These are phyloP conservation scores for Ariopsis seemanni DNA, from an alignment of 2,113 vertebrate species.

Conservation along the genomic window DNA sequence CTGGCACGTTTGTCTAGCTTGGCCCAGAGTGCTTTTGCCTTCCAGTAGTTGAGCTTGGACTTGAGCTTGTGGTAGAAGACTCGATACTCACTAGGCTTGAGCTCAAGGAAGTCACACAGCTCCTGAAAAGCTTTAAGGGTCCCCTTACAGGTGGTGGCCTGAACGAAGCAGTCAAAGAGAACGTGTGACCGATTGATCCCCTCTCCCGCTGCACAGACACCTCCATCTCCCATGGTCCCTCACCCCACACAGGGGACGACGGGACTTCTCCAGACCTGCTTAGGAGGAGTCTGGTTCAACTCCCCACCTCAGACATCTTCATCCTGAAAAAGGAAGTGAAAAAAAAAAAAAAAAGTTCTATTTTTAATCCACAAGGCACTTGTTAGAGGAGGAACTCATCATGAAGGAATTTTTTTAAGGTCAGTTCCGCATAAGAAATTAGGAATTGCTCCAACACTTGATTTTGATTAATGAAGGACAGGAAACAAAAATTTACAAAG, in stretches of 20 bases:
- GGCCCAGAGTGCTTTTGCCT: slow-evolving; percentile 96
- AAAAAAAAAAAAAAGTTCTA: neutral
- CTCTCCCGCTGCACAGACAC: slow-evolving; percentile 61
- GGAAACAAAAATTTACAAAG: neutral
- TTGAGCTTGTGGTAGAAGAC: slow-evolving; percentile 98
- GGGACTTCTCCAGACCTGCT: slow-evolving; percentile 62
- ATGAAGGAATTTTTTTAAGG: neutral
- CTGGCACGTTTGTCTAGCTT: slow-evolving; percentile 93
- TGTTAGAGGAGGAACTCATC: neutral
- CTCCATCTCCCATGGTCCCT: slow-evolving; percentile 75
- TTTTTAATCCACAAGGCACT: too few species aligned
- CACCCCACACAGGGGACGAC: slow-evolving; percentile 59
- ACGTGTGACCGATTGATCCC: slow-evolving; percentile 81
- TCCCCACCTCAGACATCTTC: slow-evolving; percentile 66
- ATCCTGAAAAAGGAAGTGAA: slow-evolving; percentile 52
- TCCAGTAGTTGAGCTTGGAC: slow-evolving; percentile 98
- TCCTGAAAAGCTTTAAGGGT: slow-evolving; percentile 97
- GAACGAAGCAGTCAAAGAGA: slow-evolving; percentile 94
- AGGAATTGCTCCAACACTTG: neutral
- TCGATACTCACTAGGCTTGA: slow-evolving; percentile 87
- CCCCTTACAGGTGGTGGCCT: slow-evolving; percentile 92
- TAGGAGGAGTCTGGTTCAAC: slow-evolving; percentile 53
- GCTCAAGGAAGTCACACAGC: slow-evolving; percentile 88
- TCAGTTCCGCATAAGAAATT: neutral
- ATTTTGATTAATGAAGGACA: neutral